These are phyloP conservation scores for Agonopterix heracliana DNA, from an alignment of 2,888 invertebrate species.

Conservation along the genomic window DNA sequence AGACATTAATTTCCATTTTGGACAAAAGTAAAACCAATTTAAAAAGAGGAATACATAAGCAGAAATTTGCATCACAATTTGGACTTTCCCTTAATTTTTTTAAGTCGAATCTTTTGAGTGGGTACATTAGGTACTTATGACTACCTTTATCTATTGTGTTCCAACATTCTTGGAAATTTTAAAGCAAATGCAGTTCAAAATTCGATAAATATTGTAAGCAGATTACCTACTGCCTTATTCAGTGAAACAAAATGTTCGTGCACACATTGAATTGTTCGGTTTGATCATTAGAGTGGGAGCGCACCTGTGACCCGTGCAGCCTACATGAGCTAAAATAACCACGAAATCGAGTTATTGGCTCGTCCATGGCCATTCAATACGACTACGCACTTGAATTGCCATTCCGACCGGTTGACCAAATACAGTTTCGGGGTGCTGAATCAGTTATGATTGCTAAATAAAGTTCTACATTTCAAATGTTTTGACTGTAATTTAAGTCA, in stretches of 20 bases:
- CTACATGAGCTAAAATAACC: constrained; percentile 64
- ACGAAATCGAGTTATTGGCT: constrained; percentile 67
- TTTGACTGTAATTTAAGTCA: not conserved
- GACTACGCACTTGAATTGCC: constrained; percentile 46
- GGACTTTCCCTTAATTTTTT: constrained; percentile 38
- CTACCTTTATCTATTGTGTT: too few species aligned
- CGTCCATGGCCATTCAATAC: constrained; percentile 50
- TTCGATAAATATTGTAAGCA: not conserved
- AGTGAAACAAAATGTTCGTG: constrained; percentile 14
- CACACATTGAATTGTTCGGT: constrained; percentile 39
- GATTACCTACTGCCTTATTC: constrained; percentile 2
- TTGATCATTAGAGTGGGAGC: constrained; percentile 45
- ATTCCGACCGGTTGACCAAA: constrained; percentile 43
- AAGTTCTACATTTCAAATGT: constrained; percentile 11
- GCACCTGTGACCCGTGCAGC: constrained; percentile 46
- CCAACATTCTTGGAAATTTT: too few species aligned
- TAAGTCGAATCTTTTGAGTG: constrained; percentile 24
- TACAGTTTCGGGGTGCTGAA: constrained; percentile 35
- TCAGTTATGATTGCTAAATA: constrained; percentile 36
- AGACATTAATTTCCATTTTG: constrained; percentile 62
- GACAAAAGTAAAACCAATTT: constrained; percentile 56
- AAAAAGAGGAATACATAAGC: constrained; percentile 51
- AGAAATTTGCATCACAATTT: constrained; percentile 59
- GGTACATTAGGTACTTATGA: not conserved
- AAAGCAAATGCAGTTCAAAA: constrained; percentile 1